Conservation (phyloP, 2,888 invertebrate genomes). For the Lasioglossum marginatum region DNA sequence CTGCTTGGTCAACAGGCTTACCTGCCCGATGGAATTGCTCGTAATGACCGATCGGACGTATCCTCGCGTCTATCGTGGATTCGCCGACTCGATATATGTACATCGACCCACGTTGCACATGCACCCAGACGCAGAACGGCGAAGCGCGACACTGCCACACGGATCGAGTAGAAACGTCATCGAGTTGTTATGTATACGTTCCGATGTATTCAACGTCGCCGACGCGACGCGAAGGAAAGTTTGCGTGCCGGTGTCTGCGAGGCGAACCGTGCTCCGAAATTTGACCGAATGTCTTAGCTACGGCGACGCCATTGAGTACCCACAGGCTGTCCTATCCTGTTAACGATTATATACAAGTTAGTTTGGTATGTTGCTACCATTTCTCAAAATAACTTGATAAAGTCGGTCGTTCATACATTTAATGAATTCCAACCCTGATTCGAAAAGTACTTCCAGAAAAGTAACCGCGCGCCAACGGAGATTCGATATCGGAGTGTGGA, state of each 20-base stretch:
- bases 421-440: too few species aligned
- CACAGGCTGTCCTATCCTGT: not conserved
- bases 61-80: constrained; percentile 44
- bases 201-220: not conserved
- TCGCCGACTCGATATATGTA: constrained; percentile 25
- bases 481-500: not conserved
- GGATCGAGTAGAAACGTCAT: not conserved
- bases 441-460: not conserved
- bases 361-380: too few species aligned
- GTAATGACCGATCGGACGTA: constrained; percentile 66
- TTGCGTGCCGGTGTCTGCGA: not conserved
- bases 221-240: not conserved
- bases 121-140: not conserved
- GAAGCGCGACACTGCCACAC: not conserved
- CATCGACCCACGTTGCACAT: not conserved
- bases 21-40: constrained; percentile 60
- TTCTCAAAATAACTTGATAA: too few species aligned
- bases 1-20: constrained; percentile 64
- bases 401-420: too few species aligned
- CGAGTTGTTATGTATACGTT: not conserved
- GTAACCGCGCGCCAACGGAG: not conserved
- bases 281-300: not conserved
- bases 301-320: not conserved
- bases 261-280: not conserved
- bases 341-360: too few species aligned